phyloP scores from a whole-genome alignment of 2,113 vertebrate genomes.

The Sardina pilchardus region DNA sequence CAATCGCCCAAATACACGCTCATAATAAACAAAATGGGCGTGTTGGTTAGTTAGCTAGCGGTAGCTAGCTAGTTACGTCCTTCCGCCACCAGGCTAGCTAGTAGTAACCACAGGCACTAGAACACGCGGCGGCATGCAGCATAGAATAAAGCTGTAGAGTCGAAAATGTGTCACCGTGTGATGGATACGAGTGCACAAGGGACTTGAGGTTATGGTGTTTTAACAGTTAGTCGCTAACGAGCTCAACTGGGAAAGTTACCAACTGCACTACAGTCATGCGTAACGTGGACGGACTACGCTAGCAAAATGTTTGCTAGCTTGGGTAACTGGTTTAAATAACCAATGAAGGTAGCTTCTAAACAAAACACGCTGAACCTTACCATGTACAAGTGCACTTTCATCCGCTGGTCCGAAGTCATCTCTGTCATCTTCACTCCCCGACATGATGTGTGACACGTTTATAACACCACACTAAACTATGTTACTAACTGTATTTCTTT shows the following conservation, averaged over 20 bases:
- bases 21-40: constrained; percentile 10
- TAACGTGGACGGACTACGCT: not conserved
- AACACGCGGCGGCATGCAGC: constrained; percentile 1
- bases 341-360: constrained; percentile 44
- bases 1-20: not conserved
- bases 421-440: constrained; percentile 76
- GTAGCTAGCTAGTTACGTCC: not conserved
- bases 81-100: not conserved
- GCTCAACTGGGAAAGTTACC: constrained; percentile 7
- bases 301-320: not conserved
- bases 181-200: not conserved
- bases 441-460: constrained; percentile 55
- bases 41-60: not conserved
- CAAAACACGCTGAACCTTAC: constrained; percentile 54
- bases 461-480: not conserved
- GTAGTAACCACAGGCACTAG: not conserved
- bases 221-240: not conserved
- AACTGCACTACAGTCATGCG: not conserved
- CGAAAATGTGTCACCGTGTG: not conserved
- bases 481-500: not conserved
- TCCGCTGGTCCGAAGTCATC: constrained; percentile 66
- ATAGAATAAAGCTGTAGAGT: not conserved
- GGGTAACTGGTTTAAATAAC: constrained; percentile 17
- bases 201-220: not conserved
- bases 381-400: constrained; percentile 61